Percentiles rank a stretch among this genome's conserved stretches.
These are phyloP conservation scores for Sapajus apella DNA, from an alignment of 2,113 vertebrate species.

Conservation along the genomic window DNA sequence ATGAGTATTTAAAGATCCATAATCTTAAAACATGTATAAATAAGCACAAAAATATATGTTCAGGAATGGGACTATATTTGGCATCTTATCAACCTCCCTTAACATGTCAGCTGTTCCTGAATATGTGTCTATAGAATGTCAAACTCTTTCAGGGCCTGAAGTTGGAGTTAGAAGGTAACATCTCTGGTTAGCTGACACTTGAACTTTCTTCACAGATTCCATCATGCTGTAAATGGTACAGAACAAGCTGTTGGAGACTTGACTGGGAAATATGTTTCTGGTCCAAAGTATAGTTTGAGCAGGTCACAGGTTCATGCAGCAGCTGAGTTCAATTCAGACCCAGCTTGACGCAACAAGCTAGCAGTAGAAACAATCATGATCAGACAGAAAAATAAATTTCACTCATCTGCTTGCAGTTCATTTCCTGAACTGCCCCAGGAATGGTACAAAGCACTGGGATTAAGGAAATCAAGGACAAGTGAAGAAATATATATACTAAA, in stretches of 20 bases:
- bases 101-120: not conserved
- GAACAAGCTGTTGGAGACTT: not conserved
- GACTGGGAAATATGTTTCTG: not conserved
- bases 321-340: not conserved
- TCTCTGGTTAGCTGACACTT: not conserved
- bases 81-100: not conserved
- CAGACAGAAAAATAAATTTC: not conserved
- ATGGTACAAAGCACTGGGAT: not conserved
- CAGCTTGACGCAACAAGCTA: not conserved
- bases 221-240: not conserved
- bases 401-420: not conserved
- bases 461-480: constrained; percentile 33
- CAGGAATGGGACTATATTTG: not conserved
- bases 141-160: not conserved
- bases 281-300: not conserved
- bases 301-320: not conserved
- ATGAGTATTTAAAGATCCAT: not conserved
- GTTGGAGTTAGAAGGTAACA: not conserved
- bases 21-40: constrained; percentile 37
- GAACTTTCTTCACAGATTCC: not conserved
- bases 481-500: not conserved
- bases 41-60: not conserved
- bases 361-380: constrained; percentile 9
- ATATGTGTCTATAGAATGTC: not conserved
- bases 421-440: not conserved